Evolutionary conservation across 2,888 invertebrate genomes (phyloP).

Genomic region (Camponotus fellah): DNA sequence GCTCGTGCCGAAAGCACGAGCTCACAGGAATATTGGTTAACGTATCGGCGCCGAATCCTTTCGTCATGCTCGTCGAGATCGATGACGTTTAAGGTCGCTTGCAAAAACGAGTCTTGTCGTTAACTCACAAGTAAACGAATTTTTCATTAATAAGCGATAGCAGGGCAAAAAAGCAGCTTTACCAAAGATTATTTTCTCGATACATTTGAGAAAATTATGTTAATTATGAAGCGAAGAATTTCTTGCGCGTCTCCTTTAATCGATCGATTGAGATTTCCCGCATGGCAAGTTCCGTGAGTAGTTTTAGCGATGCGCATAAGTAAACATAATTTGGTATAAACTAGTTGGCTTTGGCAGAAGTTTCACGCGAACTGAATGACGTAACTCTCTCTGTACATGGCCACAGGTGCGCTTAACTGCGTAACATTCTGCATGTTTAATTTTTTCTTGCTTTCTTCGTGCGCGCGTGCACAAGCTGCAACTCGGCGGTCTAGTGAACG

Average conservation of each 20-base stretch:
- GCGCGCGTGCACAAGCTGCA: conserved; percentile 36
- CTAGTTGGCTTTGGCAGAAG: conserved; percentile 46
- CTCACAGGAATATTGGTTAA: conserved; percentile 76
- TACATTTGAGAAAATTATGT: neutral
- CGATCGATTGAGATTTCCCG: conserved; percentile 34
- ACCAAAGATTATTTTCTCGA: neutral
- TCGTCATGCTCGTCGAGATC: conserved; percentile 54
- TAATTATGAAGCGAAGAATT: conserved; percentile 14
- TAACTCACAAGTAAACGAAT: conserved; percentile 5
- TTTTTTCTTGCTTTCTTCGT: conserved; percentile 62
- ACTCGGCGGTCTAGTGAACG: conserved; percentile 45
- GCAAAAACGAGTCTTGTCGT: neutral
- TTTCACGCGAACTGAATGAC: conserved; percentile 72
- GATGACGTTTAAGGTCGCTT: conserved; percentile 49
- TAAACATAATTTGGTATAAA: conserved; percentile 26
- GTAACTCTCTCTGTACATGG: conserved; percentile 68
- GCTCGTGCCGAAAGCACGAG: conserved; percentile 78
- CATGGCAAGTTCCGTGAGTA: conserved; percentile 25
- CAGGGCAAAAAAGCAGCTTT: neutral
- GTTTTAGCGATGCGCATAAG: conserved; percentile 46
- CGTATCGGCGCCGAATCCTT: conserved; percentile 62
- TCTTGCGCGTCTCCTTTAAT: neutral
- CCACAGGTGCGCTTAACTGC: conserved; percentile 73
- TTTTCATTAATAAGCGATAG: neutral
- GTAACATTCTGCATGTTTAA: conserved; percentile 68